Percentiles rank a stretch among this genome's conserved stretches.
phyloP scores from a whole-genome alignment of 2,113 vertebrate species.

The Cebidichthys violaceus region DNA sequence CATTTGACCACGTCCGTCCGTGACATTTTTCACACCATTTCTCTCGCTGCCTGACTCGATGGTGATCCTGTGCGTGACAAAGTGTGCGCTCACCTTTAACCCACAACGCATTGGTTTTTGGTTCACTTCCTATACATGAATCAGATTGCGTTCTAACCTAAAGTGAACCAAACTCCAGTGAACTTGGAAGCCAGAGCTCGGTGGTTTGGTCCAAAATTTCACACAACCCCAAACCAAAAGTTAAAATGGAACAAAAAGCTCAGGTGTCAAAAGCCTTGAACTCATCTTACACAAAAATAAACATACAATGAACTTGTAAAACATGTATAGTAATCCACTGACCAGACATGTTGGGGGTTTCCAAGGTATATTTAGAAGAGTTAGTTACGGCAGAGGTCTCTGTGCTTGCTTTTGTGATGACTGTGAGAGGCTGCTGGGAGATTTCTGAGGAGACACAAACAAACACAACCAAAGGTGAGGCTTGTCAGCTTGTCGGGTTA shows the following conservation, averaged over 20 bases:
- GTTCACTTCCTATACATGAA: neutral
- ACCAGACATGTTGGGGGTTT: constrained; percentile 22
- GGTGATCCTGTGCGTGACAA: neutral
- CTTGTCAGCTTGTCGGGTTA: neutral
- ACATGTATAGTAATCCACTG: neutral
- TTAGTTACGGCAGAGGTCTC: neutral
- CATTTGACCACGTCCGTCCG: too few relatives aligned
- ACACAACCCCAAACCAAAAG: too few relatives aligned
- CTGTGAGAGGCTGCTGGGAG: constrained; percentile 42
- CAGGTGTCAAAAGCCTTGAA: neutral
- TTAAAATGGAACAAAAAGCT: neutral
- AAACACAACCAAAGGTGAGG: neutral
- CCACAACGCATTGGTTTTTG: neutral
- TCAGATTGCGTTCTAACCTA: neutral
- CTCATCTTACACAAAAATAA: neutral
- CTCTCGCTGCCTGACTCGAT: neutral
- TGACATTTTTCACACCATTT: neutral
- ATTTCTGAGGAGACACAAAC: constrained; percentile 17
- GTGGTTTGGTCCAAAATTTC: too few relatives aligned
- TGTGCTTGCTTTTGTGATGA: constrained; percentile 28
- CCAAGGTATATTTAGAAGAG: neutral
- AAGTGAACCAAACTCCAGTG: neutral
- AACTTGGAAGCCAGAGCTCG: neutral
- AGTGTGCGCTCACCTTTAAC: too few relatives aligned
- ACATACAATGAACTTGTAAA: neutral